Percentiles rank a stretch among this genome's conserved stretches.
These are phyloP conservation scores for Diorhabda elongata DNA, from an alignment of 1,140 invertebrate genomes.

Conservation along the genomic window DNA sequence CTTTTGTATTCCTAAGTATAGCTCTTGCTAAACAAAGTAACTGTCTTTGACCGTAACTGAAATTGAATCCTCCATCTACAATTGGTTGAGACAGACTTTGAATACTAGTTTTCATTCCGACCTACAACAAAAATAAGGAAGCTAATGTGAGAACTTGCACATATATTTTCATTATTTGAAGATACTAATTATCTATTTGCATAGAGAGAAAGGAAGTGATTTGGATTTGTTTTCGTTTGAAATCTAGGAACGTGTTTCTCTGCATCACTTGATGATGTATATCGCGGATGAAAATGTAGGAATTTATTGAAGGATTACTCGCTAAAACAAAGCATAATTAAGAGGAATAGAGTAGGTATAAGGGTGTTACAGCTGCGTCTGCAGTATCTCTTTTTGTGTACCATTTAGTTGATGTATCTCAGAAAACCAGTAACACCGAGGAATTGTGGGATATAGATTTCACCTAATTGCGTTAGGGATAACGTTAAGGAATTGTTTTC, in stretches of 20 bases:
- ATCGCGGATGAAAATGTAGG: not conserved
- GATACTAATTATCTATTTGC: not conserved
- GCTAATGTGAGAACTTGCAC: not conserved
- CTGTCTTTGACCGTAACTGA: conserved; percentile 82
- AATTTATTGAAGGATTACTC: too few relatives aligned
- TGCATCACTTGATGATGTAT: not conserved
- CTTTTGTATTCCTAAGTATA: conserved; percentile 59
- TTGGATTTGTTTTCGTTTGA: not conserved
- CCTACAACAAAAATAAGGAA: conserved; percentile 28
- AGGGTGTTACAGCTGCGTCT: too few relatives aligned
- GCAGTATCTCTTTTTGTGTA: too few relatives aligned
- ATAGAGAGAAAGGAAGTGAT: too few relatives aligned
- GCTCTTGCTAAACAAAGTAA: conserved; percentile 79
- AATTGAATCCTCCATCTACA: conserved; percentile 70
- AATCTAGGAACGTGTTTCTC: not conserved
- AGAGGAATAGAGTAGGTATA: too few relatives aligned
- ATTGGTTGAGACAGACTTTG: conserved; percentile 62
- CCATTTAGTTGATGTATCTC: too few relatives aligned
- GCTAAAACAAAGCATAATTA: too few relatives aligned
- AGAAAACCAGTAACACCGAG: too few relatives aligned
- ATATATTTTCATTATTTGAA: not conserved
- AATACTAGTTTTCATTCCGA: conserved; percentile 51
- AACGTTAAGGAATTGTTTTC: not conserved
- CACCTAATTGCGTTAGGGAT: too few relatives aligned
- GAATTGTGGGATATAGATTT: too few relatives aligned